Base-by-base conservation (phyloP, 2,888 invertebrate genomes). In the Cloeon dipterum region DNA sequence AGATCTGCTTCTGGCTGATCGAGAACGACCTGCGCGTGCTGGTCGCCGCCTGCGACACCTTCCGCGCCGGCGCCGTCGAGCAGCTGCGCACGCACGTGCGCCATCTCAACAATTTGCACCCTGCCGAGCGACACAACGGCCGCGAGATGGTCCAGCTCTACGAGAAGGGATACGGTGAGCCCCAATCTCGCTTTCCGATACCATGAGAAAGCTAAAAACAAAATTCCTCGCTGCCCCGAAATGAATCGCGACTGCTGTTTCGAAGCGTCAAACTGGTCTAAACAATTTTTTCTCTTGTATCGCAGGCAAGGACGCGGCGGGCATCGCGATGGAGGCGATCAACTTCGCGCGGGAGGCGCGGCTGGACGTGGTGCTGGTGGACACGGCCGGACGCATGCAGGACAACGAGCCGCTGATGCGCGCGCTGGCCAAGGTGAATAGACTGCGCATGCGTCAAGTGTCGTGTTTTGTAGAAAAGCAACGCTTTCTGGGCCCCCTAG, bases 331-430 rank as follows among this genome's bases (percentile, higher is more conserved):
- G 76, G 93, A 94, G 55, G 96, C 96, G 1, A 91, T 98, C 44
- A 74, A 76, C 39, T 78, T 66, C 58, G 93, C 94, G 0, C 66
- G 70, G 36, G 89, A 91, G 49, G 63, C 69, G 0, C 67, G 63
- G 38, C 67, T 83, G 38, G 93, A 98, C 60, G 73, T 96, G 8
- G 96, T 96, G 1, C 62, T 99, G n/a, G 73, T 99, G 14, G 98
- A 98, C 58, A 98, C 98, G 0, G 98, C 98, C 25, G 98, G 98
- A n/a, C 69, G 98, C 41, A 98, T 99, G 98, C 98, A 98, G 61
- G 96, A 98, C 61, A 99, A 99, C 56, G 96, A 96, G 53, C 98
- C 98, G 0, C 63, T 99, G 26, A 99, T 99, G 98, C 68, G 93
- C 43, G 91, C 98, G 1, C 63, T 99, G 36, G 82, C 96, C 4